phyloP scores from a whole-genome alignment of 2,797 vertebrate species.

The Dallia pectoralis region DNA sequence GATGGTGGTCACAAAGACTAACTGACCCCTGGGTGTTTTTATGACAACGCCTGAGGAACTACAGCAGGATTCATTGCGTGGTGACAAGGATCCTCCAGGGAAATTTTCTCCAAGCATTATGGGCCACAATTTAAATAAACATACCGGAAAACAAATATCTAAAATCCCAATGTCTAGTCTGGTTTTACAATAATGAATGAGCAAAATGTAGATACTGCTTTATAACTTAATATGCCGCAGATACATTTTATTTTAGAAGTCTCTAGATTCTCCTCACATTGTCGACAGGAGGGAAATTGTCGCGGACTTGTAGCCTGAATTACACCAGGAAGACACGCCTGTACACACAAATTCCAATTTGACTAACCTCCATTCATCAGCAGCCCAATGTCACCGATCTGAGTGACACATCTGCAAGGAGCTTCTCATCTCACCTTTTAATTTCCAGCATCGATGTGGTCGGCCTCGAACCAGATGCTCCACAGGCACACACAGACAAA shows the following conservation, averaged over 20 bases:
- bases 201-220: too few relatives aligned
- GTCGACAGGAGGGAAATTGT: too few relatives aligned
- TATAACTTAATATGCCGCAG: too few relatives aligned
- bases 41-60: too few relatives aligned
- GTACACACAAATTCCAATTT: not conserved
- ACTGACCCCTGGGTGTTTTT: too few relatives aligned
- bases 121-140: not conserved
- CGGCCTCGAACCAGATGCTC: constrained; percentile 52
- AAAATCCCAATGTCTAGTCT: not conserved
- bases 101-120: not conserved
- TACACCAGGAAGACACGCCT: not conserved
- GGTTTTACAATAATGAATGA: too few relatives aligned
- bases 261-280: too few relatives aligned
- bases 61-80: too few relatives aligned
- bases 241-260: too few relatives aligned
- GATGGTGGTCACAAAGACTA: not conserved
- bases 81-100: not conserved
- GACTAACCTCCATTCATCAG: constrained; percentile 27
- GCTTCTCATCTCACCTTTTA: constrained; percentile 44
- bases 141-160: not conserved
- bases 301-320: not conserved
- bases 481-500: not conserved
- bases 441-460: constrained; percentile 43
- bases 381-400: constrained; percentile 47
- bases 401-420: constrained; percentile 53